Evolutionary conservation across 2,797 vertebrate species (phyloP).

Genomic region (Denticeps clupeoides): DNA sequence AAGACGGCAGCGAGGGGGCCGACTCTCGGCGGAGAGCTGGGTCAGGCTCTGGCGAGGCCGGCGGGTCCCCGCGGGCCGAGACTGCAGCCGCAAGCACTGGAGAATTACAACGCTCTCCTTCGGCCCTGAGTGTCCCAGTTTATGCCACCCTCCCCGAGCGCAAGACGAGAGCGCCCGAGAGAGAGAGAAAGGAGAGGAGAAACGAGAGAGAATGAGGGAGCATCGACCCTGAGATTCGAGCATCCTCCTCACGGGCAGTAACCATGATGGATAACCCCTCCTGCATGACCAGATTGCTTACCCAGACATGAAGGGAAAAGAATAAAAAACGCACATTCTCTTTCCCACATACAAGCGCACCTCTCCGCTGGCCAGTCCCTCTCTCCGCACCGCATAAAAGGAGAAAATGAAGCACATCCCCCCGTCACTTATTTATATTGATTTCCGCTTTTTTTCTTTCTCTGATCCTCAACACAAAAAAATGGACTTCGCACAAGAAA

Average conservation of each 20-base stretch:
- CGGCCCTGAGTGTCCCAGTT: slow-evolving; percentile 19
- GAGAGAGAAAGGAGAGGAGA: neutral
- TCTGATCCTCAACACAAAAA: no score
- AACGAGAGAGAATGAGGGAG: slow-evolving; percentile 13
- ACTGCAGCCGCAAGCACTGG: slow-evolving; percentile 31
- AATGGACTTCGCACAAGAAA: no score
- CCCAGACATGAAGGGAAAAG: slow-evolving; percentile 52
- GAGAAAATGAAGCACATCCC: no score
- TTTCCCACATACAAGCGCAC: slow-evolving; percentile 23
- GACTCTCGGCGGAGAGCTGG: slow-evolving; percentile 5
- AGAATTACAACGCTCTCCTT: slow-evolving; percentile 35
- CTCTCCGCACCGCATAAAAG: neutral
- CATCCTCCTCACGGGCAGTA: slow-evolving; percentile 45
- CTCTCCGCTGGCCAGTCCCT: slow-evolving; percentile 6
- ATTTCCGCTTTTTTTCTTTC: no score
- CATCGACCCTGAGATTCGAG: slow-evolving; percentile 36
- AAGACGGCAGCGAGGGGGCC: neutral
- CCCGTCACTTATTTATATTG: no score
- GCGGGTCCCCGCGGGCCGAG: slow-evolving; percentile 20
- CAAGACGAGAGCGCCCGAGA: neutral
- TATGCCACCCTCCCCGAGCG: slow-evolving; percentile 12
- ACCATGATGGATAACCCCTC: slow-evolving; percentile 53
- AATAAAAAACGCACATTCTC: slow-evolving; percentile 43
- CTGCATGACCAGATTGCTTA: slow-evolving; percentile 54
- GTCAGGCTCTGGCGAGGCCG: slow-evolving; percentile 21